Conservation (phyloP, 2,888 invertebrate genomes). For the Leptinotarsa rubiginosa region DNA sequence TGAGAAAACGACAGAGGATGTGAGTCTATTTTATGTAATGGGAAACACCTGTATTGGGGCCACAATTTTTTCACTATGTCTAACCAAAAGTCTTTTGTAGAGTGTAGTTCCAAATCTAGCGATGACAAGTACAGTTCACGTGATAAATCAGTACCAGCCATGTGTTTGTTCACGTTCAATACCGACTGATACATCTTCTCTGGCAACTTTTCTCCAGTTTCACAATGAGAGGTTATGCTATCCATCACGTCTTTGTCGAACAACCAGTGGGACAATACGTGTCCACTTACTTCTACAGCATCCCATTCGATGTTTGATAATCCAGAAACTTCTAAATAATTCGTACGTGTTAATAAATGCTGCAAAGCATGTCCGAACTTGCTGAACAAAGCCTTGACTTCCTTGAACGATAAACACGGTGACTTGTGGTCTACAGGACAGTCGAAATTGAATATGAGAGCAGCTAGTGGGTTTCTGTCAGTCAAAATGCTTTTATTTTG, state of each 20-base stretch:
- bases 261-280: slow-evolving; percentile 86
- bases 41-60: slow-evolving; percentile 83
- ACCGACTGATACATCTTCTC: slow-evolving; percentile 75
- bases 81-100: slow-evolving; percentile 84
- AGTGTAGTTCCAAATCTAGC: slow-evolving; percentile 86
- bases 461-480: slow-evolving; percentile 78
- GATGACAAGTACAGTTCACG: slow-evolving; percentile 84
- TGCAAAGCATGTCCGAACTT: slow-evolving; percentile 91
- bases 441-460: slow-evolving; percentile 86
- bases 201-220: slow-evolving; percentile 79
- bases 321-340: slow-evolving; percentile 87
- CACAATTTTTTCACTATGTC: slow-evolving; percentile 82
- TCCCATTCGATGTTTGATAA: slow-evolving; percentile 94
- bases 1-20: slow-evolving; percentile 88
- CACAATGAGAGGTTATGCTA: slow-evolving; percentile 79
- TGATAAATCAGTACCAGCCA: slow-evolving; percentile 84
- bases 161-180: slow-evolving; percentile 75
- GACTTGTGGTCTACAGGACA: slow-evolving; percentile 74
- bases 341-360: slow-evolving; percentile 84
- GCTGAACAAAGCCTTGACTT: slow-evolving; percentile 81
- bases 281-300: slow-evolving; percentile 84
- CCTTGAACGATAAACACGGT: slow-evolving; percentile 79
- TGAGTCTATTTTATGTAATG: slow-evolving; percentile 81
- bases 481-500: slow-evolving; percentile 77
- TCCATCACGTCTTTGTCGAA: slow-evolving; percentile 67